phyloP scores from a whole-genome alignment of 2,113 vertebrate genomes.

The Heterochromis multidens region DNA sequence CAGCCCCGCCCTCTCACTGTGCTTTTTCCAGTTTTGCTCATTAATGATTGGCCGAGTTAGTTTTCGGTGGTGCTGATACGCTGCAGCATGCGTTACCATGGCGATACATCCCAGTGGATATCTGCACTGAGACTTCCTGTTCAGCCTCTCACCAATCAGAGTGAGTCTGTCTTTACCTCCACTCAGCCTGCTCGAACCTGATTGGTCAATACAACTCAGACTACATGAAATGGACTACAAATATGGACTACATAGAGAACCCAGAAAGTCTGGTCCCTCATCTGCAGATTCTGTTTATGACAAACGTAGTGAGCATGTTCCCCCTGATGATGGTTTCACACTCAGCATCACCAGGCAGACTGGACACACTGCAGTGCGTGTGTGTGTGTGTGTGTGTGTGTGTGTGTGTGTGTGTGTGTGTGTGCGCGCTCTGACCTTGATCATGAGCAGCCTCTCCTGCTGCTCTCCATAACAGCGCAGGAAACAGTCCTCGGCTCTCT shows the following conservation, averaged over 20 bases:
- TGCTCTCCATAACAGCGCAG: slow-evolving; percentile 88
- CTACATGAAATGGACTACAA: not conserved
- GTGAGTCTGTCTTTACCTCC: not conserved
- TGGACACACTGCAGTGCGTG: not conserved
- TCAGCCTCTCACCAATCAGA: not conserved
- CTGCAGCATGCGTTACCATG: not conserved
- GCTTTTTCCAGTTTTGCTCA: too few relatives aligned
- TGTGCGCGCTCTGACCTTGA: slow-evolving; percentile 79
- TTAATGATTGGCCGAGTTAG: too few relatives aligned
- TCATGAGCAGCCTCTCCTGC: slow-evolving; percentile 83
- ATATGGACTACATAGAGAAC: not conserved
- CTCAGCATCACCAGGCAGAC: too few relatives aligned
- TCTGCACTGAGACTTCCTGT: not conserved
- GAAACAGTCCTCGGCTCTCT: slow-evolving; percentile 85
- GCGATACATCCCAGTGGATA: not conserved
- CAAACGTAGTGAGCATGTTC: not conserved
- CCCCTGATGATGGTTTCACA: not conserved
- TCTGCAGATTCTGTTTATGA: not conserved
- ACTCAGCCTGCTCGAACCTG: not conserved
- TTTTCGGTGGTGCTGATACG: too few relatives aligned
- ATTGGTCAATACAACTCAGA: not conserved
- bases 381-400: not conserved
- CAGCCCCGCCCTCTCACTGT: too few relatives aligned
- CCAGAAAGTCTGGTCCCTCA: not conserved
- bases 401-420: not conserved